Percentiles rank a stretch among this genome's conserved stretches.
These are phyloP conservation scores for Orussus abietinus DNA, from an alignment of 1,140 invertebrate species.

Conservation along the genomic window DNA sequence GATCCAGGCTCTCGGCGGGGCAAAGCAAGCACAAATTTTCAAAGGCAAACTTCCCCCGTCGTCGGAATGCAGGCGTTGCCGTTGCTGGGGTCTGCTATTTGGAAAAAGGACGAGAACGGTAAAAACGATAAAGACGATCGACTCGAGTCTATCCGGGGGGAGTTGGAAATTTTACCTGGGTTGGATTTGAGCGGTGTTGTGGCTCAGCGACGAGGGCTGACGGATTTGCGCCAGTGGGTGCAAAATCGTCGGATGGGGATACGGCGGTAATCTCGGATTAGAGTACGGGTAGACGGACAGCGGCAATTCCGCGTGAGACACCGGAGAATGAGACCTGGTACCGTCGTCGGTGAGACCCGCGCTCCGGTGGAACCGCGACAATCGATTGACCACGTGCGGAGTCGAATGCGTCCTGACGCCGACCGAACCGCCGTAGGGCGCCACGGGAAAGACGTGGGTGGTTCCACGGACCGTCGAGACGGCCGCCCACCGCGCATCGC, in stretches of 20 bases:
- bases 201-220: constrained; percentile 63
- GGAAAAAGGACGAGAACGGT: neutral
- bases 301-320: constrained; percentile 55
- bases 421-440: constrained; percentile 91
- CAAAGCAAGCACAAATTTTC: constrained; percentile 75
- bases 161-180: too few relatives aligned
- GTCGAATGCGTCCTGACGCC: constrained; percentile 90
- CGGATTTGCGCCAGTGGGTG: constrained; percentile 82
- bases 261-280: constrained; percentile 85
- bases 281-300: constrained; percentile 71
- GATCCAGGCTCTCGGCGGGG: constrained; percentile 70
- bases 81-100: constrained; percentile 41
- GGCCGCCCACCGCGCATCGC: constrained; percentile 93
- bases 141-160: too few relatives aligned
- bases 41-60: constrained; percentile 61
- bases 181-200: constrained; percentile 52
- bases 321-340: constrained; percentile 70
- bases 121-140: constrained; percentile 8
- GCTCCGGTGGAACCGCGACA: constrained; percentile 92
- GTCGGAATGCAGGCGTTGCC: constrained; percentile 67
- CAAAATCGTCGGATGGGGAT: constrained; percentile 76
- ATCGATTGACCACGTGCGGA: constrained; percentile 88
- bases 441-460: constrained; percentile 95
- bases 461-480: constrained; percentile 93
- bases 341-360: constrained; percentile 81